Evolutionary conservation across 2,113 vertebrate species (phyloP), one percentile per base, ranked within the genome.

Genomic region (Patagioenas fasciata): DNA sequence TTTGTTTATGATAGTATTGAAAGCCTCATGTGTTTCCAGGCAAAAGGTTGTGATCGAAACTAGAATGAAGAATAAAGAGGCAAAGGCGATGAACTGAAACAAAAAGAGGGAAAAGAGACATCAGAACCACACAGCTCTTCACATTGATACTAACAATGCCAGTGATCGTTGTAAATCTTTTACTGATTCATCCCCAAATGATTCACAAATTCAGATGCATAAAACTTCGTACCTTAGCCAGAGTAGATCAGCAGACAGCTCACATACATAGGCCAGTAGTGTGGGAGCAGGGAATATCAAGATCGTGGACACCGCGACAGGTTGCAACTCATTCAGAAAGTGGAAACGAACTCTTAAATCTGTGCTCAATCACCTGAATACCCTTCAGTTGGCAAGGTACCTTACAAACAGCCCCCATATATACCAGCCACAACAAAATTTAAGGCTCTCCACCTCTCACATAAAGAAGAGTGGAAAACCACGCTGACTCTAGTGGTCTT

Each of bases 1-100:
- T 98, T 99, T 99, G 98, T 99, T 99, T 98, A 99, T 98, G 95
- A 99, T 98, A 71, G 98, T 99, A 97, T 99, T 99, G 98, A 99
- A 99, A 93, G 99, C 99, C 96, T 99, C 99, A 2, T 99, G 99
- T 3, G 99, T 99, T 98, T 99, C 99, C 98, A 99, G 96, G 97
- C 99, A 99, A 98, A 99, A 99, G 84, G 99, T 99, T 88, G 99
- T 99, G 97, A 99, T 99, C 83, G 99, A 99, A 97, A 99, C 99
- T 97, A 99, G 97, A 97, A 99, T 99, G 99, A 99, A 99, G 98
- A 99, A 99, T 96, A 99, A 98, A 74, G 99, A 99, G 67, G 99
- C 99, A 89, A 99, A 99, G 95, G 99, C 99, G 79, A 99, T 99
- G 95, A 99, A 99, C 99, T 99, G 98, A 50, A 97, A 97, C 56